Conservation (phyloP, 2,888 invertebrate species). For the Hedya salicella region DNA sequence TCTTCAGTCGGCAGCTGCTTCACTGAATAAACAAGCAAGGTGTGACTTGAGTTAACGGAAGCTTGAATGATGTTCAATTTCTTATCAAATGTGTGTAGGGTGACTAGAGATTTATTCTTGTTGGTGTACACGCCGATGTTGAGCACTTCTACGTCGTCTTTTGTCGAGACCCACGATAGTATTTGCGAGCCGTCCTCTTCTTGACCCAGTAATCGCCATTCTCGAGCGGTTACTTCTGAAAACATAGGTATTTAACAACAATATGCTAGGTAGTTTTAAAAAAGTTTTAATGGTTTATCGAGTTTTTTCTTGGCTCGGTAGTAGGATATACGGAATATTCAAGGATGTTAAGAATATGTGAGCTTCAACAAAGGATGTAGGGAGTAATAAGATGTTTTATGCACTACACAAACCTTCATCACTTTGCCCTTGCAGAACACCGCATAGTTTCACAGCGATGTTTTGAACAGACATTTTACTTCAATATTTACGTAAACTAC, state of each 20-base stretch:
- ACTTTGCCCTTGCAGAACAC: conserved; percentile 78
- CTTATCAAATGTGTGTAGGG: conserved; percentile 86
- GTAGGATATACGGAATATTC: not conserved
- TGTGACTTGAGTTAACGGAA: conserved; percentile 88
- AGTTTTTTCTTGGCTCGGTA: not conserved
- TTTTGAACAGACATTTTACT: conserved; percentile 77
- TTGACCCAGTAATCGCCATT: conserved; percentile 93
- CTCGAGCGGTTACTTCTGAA: conserved; percentile 87
- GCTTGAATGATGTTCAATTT: conserved; percentile 91
- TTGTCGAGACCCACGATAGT: conserved; percentile 87
- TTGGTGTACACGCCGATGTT: conserved; percentile 87
- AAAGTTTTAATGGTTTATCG: not conserved
- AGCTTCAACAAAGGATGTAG: not conserved
- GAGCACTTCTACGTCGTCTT: conserved; percentile 61
- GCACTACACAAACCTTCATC: conserved; percentile 72
- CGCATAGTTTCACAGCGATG: conserved; percentile 85
- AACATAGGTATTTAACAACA: conserved; percentile 38
- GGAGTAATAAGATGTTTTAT: conserved; percentile 6
- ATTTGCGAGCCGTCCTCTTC: conserved; percentile 91
- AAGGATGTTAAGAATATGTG: no score
- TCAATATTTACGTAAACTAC: conserved; percentile 48
- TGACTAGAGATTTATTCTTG: conserved; percentile 84
- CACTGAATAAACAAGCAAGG: conserved; percentile 88
- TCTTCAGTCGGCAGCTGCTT: conserved; percentile 79
- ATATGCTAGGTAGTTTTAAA: not conserved